Base-by-base conservation (phyloP, 1,140 invertebrate species). In the Papilio xuthus region DNA sequence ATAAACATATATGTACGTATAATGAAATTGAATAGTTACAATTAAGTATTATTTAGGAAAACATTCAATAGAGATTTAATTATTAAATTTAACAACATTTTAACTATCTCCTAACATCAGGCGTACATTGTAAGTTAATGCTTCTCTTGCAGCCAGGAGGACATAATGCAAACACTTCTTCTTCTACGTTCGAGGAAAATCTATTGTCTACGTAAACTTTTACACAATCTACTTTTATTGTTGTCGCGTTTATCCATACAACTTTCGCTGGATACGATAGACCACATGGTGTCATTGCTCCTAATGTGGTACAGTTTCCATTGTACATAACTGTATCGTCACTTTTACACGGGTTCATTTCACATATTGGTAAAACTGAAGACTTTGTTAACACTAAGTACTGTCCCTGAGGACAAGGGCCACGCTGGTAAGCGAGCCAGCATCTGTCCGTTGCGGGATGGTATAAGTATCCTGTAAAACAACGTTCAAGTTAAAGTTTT, bases 361-460 rank as follows among this genome's bases (percentile, higher is more conserved):
- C 89, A 83, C 96, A 97, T 72, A 93, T 90, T 0, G 96, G 96
- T 32, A 95, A 90, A 0, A 93, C 88, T 26, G 94, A 92, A 70
- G 94, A 90, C 28, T 89, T 79, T 3, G 90, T 89, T 4, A 97
- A 89, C 20, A 96, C 87, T 13, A 96, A 86, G 81, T 96, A 95
- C 67, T 96, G 82, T 0, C 89, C 89, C 0, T 78, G 8, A 6
- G 85, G 63, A 84, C 96, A 97, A 0, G 96, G 96, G 0, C 96
- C 96, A 85, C 94, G 94, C 23, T 90, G 89, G 81, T 94, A 97
- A 0, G 95, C 95, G 70, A 94, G 93, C 90, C 95, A 94, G 80
- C 96, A 97, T 1, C 86, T 90, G 79, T 96, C 93, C 6, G 94
- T 94, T 20, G 88, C 82, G 15, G 96, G 95, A 82, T 96, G 94